Evolutionary conservation across 2,888 invertebrate genomes (phyloP).

Genomic region (Alsophila aescularia): DNA sequence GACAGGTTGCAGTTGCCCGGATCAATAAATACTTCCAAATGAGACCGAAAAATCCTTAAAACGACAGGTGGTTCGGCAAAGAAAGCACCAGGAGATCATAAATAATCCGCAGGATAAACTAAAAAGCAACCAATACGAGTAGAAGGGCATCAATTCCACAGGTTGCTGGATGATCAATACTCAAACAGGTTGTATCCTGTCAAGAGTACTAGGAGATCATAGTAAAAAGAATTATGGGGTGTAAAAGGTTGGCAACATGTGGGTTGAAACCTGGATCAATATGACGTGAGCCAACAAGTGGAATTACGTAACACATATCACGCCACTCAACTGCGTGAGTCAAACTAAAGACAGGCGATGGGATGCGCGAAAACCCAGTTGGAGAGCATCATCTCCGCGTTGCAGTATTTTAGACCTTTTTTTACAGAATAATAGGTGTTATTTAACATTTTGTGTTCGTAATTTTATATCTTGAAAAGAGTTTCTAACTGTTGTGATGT

Average conservation of each 20-base stretch:
- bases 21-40: neutral
- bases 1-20: neutral
- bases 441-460: no score
- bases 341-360: no score
- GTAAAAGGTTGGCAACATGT: conserved; percentile 5
- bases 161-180: neutral
- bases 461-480: no score
- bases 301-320: neutral
- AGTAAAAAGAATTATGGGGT: neutral
- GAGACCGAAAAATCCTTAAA: neutral
- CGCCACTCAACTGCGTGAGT: neutral
- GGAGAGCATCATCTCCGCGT: no score
- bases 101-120: neutral
- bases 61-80: conserved; percentile 5
- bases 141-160: neutral
- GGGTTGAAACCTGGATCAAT: conserved; percentile 2
- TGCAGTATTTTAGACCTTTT: no score
- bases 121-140: neutral
- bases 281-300: conserved; percentile 1
- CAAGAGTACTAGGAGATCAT: conserved; percentile 8
- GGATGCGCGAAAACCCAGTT: no score
- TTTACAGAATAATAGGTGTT: no score
- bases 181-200: conserved; percentile 7
- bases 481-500: no score
- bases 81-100: conserved; percentile 1